Evolutionary conservation across 2,797 vertebrate genomes (phyloP).

Genomic region (Poecile montanus): DNA sequence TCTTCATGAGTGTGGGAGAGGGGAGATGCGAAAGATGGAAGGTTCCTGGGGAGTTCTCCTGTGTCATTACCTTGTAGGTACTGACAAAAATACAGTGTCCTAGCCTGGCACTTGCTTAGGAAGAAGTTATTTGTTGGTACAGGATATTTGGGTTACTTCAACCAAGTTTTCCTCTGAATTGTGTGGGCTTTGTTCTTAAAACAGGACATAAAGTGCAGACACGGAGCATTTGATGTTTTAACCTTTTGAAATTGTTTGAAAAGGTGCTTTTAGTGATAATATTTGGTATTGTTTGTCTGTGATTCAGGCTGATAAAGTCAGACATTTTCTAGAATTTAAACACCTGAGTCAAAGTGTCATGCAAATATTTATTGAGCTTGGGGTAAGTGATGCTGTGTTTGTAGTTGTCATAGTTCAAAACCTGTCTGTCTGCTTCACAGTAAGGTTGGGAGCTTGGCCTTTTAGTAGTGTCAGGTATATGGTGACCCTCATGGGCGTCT

Average conservation of each 20-base stretch:
- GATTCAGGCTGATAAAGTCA: conserved; percentile 31
- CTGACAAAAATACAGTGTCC: not conserved
- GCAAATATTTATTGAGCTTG: conserved; percentile 40
- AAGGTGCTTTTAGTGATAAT: not conserved
- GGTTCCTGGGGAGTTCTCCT: not conserved
- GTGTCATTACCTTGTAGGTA: not conserved
- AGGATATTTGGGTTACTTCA: not conserved
- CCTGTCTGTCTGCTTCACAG: not conserved
- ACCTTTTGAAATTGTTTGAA: not conserved
- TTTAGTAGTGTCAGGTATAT: not conserved
- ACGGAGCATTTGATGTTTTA: not conserved
- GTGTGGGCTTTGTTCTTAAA: not conserved
- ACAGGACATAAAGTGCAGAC: fast-evolving
- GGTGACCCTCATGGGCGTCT: not conserved
- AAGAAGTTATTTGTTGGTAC: not conserved
- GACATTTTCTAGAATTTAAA: conserved; percentile 31
- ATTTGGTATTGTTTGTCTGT: conserved; percentile 7
- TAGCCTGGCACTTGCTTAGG: not conserved
- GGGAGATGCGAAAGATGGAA: not conserved
- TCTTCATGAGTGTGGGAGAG: not conserved
- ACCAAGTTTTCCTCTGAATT: not conserved
- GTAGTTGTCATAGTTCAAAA: not conserved
- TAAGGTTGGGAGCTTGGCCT: not conserved
- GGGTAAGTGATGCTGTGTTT: not conserved
- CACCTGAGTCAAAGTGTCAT: conserved; percentile 32